phyloP scores from a whole-genome alignment of 2,113 vertebrate species.

The Grantiella picta region DNA sequence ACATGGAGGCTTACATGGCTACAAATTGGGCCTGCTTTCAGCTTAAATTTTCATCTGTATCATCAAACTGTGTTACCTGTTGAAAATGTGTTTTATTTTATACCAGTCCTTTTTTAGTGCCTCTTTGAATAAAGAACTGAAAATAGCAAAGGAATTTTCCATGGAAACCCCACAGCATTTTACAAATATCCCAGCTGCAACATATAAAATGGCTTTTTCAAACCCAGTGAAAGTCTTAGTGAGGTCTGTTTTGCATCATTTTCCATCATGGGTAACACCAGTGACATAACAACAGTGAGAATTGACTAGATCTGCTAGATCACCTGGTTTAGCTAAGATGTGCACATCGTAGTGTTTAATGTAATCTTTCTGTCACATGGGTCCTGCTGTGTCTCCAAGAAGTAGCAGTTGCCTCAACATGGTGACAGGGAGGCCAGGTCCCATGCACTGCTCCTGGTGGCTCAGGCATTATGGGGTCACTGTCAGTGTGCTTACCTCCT shows the following conservation, averaged over 20 bases:
- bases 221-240: background rate
- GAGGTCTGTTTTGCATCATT: background rate
- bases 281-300: background rate
- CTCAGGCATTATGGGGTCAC: background rate
- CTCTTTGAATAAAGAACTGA: background rate
- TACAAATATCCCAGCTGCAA: background rate
- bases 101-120: background rate
- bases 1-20: background rate
- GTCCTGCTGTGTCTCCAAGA: background rate
- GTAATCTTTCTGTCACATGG: background rate
- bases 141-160: background rate
- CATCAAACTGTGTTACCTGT: background rate
- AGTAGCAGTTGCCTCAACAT: background rate
- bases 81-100: background rate
- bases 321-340: background rate
- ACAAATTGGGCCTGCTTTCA: background rate
- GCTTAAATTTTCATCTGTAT: background rate
- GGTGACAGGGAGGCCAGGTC: background rate
- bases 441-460: accelerated
- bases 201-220: background rate
- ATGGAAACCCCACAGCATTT: background rate
- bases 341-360: background rate
- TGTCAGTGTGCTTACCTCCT: accelerated
- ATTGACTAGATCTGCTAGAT: background rate
- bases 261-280: background rate